Evolutionary conservation across 2,797 vertebrate genomes (phyloP).

Genomic region (Sarcoramphus papa): DNA sequence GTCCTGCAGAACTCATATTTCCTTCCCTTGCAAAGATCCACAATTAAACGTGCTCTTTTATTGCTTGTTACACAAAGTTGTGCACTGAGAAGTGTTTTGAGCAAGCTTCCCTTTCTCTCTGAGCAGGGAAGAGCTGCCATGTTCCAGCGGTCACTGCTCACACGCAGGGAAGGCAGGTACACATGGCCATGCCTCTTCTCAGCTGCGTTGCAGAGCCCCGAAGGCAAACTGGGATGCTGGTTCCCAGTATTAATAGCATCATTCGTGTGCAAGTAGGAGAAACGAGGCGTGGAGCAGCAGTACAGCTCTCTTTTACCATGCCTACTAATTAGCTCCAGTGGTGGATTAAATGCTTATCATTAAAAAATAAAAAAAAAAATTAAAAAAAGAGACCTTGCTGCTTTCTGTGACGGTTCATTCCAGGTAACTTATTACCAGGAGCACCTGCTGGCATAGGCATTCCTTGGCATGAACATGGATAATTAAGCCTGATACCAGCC

Average conservation of each 20-base stretch:
- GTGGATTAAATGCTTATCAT: not conserved
- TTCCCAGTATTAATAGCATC: slow-evolving; percentile 1
- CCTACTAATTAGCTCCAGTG: slow-evolving; percentile 9
- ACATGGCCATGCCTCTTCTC: not conserved
- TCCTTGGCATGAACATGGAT: not conserved
- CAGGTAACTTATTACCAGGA: slow-evolving; percentile 10
- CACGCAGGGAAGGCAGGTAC: rapidly evolving
- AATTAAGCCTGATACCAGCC: slow-evolving; percentile 29
- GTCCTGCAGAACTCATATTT: not conserved
- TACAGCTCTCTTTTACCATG: not conserved
- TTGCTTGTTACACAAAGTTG: not conserved
- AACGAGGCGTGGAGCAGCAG: not conserved
- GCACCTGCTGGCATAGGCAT: slow-evolving; percentile 8
- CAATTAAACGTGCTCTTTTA: not conserved
- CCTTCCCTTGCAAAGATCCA: not conserved
- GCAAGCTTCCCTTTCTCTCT: not conserved
- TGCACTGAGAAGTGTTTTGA: not conserved
- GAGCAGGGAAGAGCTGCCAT: not conserved
- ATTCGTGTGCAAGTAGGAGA: not conserved
- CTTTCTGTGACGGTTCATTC: not conserved
- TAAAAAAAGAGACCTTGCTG: not conserved
- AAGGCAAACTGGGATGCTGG: not conserved
- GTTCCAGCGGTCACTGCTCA: not conserved
- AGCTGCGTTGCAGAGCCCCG: not conserved
- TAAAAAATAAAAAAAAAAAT: not conserved